Conservation (phyloP, 2,113 vertebrate species). For the Scomber colias region DNA sequence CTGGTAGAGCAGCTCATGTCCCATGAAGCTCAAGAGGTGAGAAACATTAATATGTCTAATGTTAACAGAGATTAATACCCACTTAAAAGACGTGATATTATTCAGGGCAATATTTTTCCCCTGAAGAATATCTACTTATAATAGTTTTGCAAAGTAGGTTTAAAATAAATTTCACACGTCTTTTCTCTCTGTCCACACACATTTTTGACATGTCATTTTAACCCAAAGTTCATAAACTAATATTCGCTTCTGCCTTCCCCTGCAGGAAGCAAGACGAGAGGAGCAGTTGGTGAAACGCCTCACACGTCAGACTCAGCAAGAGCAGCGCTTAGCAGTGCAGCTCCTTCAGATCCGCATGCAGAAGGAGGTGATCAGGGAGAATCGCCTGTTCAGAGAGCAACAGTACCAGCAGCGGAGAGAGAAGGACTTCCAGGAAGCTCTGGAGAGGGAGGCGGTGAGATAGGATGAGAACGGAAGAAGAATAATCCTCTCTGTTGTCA, state of each 20-base stretch:
- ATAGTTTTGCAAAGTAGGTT: not conserved
- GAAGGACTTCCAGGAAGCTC: conserved; percentile 90
- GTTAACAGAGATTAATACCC: not conserved
- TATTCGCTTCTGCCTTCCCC: not conserved
- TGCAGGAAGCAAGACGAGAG: conserved; percentile 87
- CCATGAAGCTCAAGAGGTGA: conserved; percentile 89
- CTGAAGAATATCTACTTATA: not conserved
- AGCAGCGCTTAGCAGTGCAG: conserved; percentile 89
- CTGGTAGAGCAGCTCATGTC: conserved; percentile 88
- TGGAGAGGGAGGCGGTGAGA: conserved; percentile 92
- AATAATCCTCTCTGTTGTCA: conserved; percentile 14
- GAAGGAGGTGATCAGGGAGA: conserved; percentile 92
- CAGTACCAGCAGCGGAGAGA: conserved; percentile 90
- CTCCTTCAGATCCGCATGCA: conserved; percentile 91
- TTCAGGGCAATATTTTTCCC: not conserved
- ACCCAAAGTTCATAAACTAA: conserved; percentile 4
- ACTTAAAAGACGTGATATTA: not conserved
- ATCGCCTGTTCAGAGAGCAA: conserved; percentile 91
- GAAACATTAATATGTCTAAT: conserved; percentile 1
- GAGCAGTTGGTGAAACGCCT: conserved; percentile 91
- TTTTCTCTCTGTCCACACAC: not conserved
- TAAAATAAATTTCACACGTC: not conserved
- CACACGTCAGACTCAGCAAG: conserved; percentile 92
- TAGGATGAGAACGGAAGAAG: conserved; percentile 46
- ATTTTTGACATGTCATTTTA: not conserved